A percentile compares a stretch with the other conserved stretches of the same genome.
phyloP scores from a whole-genome alignment of 2,888 invertebrate genomes.

The Thymelicus acteon region DNA sequence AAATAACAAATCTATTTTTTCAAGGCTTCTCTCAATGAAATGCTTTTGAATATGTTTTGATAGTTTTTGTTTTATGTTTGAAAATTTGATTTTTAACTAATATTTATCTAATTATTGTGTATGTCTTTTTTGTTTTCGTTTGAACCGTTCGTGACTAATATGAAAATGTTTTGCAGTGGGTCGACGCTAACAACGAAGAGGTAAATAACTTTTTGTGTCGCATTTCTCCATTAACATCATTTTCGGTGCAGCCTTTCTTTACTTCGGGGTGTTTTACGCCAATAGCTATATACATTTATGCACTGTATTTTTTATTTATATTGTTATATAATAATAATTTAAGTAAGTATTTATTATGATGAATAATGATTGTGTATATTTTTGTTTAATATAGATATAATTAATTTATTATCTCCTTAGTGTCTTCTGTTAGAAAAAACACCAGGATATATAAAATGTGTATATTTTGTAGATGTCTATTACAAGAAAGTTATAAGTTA shows the following conservation, averaged over 20 bases:
- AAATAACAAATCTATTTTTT: conserved; percentile 57
- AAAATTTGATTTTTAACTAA: conserved; percentile 30
- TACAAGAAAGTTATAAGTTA: no score
- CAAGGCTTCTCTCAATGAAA: conserved; percentile 68
- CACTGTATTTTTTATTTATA: background rate
- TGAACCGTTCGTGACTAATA: conserved; percentile 71
- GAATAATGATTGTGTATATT: no score
- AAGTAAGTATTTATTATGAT: background rate
- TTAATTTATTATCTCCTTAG: no score
- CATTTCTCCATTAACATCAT: conserved; percentile 36
- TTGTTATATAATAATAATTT: background rate
- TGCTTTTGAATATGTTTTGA: conserved; percentile 69
- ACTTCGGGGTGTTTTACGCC: conserved; percentile 35
- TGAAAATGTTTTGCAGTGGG: conserved; percentile 86
- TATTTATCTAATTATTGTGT: conserved; percentile 47
- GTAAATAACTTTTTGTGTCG: conserved; percentile 72
- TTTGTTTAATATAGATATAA: no score
- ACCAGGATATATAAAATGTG: no score
- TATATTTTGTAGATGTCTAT: no score
- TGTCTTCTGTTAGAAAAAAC: no score
- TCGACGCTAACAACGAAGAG: conserved; percentile 88
- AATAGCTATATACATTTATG: conserved; percentile 11
- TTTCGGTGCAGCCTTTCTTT: conserved; percentile 30
- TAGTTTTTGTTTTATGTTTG: conserved; percentile 36
- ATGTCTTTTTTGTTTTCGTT: conserved; percentile 49